Conservation (phyloP, 2,888 invertebrate genomes). For the Gryllus longicercus region DNA sequence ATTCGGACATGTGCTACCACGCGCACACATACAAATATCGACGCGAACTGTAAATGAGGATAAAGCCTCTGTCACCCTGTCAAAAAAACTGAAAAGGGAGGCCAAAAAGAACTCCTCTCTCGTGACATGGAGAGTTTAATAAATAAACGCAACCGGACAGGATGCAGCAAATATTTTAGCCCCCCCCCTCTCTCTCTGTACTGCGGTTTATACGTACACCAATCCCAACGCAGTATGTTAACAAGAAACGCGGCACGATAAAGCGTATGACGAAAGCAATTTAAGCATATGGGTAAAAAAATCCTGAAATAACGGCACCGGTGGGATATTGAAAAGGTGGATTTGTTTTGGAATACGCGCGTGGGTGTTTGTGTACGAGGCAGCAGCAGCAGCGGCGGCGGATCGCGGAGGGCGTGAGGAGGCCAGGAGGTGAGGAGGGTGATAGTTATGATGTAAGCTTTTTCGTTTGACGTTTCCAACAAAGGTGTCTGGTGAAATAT, state of each 20-base stretch:
- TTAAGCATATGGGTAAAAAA: too few relatives aligned
- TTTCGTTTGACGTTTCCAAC: too few relatives aligned
- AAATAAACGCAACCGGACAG: not conserved
- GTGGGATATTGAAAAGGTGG: too few relatives aligned
- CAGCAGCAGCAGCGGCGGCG: too few relatives aligned
- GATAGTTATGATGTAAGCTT: too few relatives aligned
- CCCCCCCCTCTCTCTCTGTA: not conserved
- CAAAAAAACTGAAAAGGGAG: not conserved
- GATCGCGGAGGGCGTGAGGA: too few relatives aligned
- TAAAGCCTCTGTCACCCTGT: slow-evolving; percentile 6
- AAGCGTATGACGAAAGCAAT: not conserved
- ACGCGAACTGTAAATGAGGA: not conserved
- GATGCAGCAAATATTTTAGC: not conserved
- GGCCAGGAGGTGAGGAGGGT: too few relatives aligned
- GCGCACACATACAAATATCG: not conserved
- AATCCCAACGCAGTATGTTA: not conserved
- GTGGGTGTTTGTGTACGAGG: too few relatives aligned
- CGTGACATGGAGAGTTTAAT: not conserved
- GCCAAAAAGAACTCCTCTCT: not conserved
- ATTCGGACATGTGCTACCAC: not conserved
- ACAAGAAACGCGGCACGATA: not conserved
- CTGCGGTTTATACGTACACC: not conserved
- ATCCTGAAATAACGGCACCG: too few relatives aligned
- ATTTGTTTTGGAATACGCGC: too few relatives aligned
- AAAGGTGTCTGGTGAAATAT: too few relatives aligned